These are phyloP conservation scores for Ardeotis arabs DNA, from an alignment of 2,113 vertebrate genomes.

Conservation along the genomic window DNA sequence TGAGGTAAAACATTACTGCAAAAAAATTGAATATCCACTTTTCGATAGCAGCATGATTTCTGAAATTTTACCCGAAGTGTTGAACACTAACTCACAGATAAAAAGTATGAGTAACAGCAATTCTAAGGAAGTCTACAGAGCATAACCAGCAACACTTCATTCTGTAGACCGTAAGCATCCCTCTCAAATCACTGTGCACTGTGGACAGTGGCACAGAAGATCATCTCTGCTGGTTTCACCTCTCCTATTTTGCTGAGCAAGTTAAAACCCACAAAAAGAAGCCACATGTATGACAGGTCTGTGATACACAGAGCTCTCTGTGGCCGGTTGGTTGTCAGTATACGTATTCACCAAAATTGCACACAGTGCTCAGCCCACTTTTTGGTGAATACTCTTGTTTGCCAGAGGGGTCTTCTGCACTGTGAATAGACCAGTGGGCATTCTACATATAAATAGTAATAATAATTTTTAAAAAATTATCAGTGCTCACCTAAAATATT, in stretches of 20 bases:
- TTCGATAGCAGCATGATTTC: neutral
- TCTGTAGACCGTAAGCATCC: neutral
- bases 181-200: neutral
- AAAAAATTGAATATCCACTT: neutral
- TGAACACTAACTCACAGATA: neutral
- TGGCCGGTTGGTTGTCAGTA: neutral
- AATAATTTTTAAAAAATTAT: neutral
- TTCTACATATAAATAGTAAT: neutral
- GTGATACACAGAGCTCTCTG: neutral
- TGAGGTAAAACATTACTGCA: neutral
- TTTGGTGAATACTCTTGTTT: neutral
- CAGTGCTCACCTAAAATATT: neutral
- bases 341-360: neutral
- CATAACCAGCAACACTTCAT: neutral
- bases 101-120: neutral
- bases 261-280: neutral
- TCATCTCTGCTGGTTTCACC: neutral
- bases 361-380: neutral
- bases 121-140: neutral
- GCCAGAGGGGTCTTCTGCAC: neutral
- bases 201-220: neutral
- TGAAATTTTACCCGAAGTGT: neutral
- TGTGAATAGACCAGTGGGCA: neutral
- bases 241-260: neutral
- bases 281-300: fast-evolving